Percentiles rank a stretch among this genome's conserved stretches.
phyloP scores from a whole-genome alignment of 64 coral and sea anemone genomes.

The Astreopora myriophthalma region DNA sequence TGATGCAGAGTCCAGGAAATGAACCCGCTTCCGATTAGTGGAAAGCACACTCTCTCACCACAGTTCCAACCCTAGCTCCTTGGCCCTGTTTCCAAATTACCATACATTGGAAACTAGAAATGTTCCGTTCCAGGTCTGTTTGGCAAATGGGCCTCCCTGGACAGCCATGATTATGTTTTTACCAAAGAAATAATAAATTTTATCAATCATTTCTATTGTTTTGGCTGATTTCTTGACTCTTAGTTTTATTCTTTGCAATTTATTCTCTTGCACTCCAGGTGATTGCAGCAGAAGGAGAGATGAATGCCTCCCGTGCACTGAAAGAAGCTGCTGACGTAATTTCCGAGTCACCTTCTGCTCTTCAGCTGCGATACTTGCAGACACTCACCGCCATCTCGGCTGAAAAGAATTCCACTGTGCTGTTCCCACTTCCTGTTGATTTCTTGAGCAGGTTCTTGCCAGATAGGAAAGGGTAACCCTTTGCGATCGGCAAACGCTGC shows the following conservation, averaged over 20 bases:
- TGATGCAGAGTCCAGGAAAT: too few species aligned
- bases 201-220: not conserved
- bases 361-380: conserved; percentile 81
- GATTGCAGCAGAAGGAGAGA: conserved; percentile 86
- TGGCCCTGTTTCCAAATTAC: too few species aligned
- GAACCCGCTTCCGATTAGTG: too few species aligned
- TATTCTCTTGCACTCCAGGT: conserved; percentile 33
- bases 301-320: conserved; percentile 80
- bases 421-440: conserved; percentile 82
- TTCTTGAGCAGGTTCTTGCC: conserved; percentile 54
- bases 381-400: conserved; percentile 79
- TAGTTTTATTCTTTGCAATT: not conserved
- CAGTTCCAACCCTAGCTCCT: too few species aligned
- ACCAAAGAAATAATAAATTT: too few species aligned
- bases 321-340: conserved; percentile 86
- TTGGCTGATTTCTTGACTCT: not conserved
- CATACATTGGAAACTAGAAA: too few species aligned
- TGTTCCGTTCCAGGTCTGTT: too few species aligned
- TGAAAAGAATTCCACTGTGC: conserved; percentile 82
- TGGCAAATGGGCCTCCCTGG: too few species aligned
- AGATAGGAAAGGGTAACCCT: conserved; percentile 2
- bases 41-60: too few species aligned
- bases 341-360: conserved; percentile 66
- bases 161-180: too few species aligned
- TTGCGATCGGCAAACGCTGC: not conserved